Conservation (phyloP, 2,888 invertebrate species). For the Agrochola circellaris region DNA sequence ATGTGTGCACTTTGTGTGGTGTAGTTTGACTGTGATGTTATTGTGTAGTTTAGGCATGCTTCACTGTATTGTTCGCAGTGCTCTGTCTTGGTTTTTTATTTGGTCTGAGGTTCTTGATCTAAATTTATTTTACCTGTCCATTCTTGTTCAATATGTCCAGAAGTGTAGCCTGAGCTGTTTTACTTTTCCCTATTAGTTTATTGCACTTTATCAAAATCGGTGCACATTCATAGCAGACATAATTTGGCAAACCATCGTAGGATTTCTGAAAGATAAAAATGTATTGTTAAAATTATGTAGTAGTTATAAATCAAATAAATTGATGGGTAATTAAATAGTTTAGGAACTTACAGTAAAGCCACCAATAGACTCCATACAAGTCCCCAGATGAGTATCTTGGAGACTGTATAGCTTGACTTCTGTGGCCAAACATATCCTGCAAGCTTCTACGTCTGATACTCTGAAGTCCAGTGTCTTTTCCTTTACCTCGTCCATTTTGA, state of each 20-base stretch:
- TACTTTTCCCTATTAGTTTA: slow-evolving; percentile 69
- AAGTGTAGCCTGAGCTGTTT: slow-evolving; percentile 67
- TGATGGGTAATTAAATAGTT: background rate
- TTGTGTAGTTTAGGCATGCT: too few relatives aligned
- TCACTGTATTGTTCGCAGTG: too few relatives aligned
- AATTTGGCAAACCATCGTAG: slow-evolving; percentile 70
- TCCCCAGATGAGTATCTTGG: slow-evolving; percentile 57
- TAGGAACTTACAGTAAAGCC: slow-evolving; percentile 48
- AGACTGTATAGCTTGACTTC: slow-evolving; percentile 68
- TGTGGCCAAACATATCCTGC: slow-evolving; percentile 69
- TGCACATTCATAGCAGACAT: slow-evolving; percentile 72
- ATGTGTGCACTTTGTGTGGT: too few relatives aligned
- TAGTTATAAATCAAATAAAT: background rate
- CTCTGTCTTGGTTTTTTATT: too few relatives aligned
- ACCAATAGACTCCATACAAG: slow-evolving; percentile 60
- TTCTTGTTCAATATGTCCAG: slow-evolving; percentile 70
- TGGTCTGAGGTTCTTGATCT: too few relatives aligned
- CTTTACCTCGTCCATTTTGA: slow-evolving; percentile 12
- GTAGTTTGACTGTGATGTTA: too few relatives aligned
- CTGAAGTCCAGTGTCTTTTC: slow-evolving; percentile 57
- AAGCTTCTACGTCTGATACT: slow-evolving; percentile 68
- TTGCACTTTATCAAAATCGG: slow-evolving; percentile 66
- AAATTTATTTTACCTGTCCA: slow-evolving; percentile 64
- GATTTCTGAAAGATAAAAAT: slow-evolving; percentile 26
- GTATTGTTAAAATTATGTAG: background rate